A percentile compares a stretch with the other conserved stretches of the same genome.
Evolutionary conservation across 2,888 invertebrate genomes (phyloP).

Genomic region (Tenthredo scrophulariae): DNA sequence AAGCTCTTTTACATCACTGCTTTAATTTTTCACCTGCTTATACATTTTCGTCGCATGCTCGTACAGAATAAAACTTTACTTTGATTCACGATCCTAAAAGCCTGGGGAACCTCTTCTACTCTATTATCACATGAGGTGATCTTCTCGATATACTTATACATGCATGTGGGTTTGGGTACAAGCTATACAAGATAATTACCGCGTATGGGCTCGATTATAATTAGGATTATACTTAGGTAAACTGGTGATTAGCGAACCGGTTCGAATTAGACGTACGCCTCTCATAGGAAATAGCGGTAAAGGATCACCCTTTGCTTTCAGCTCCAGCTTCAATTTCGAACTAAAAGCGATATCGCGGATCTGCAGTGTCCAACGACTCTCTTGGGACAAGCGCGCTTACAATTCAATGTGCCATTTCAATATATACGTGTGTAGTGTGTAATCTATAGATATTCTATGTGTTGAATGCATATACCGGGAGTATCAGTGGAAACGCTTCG

Average conservation of each 20-base stretch:
- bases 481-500: too few relatives aligned
- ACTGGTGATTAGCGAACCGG: background rate
- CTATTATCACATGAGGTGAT: background rate
- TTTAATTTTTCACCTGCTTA: background rate
- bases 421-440: background rate
- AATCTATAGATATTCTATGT: background rate
- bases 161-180: background rate
- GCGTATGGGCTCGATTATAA: background rate
- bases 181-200: background rate
- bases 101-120: background rate
- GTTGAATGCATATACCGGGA: background rate
- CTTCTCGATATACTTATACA: background rate
- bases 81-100: background rate
- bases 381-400: background rate
- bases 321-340: conserved; percentile 8
- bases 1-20: conserved; percentile 4
- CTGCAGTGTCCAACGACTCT: background rate
- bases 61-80: background rate
- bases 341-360: background rate
- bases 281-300: background rate
- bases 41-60: background rate
- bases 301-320: background rate
- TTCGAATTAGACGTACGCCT: background rate
- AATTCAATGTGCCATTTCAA: background rate
- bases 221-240: background rate